phyloP scores from a whole-genome alignment of 2,888 invertebrate genomes.

The Maniola hyperantus region DNA sequence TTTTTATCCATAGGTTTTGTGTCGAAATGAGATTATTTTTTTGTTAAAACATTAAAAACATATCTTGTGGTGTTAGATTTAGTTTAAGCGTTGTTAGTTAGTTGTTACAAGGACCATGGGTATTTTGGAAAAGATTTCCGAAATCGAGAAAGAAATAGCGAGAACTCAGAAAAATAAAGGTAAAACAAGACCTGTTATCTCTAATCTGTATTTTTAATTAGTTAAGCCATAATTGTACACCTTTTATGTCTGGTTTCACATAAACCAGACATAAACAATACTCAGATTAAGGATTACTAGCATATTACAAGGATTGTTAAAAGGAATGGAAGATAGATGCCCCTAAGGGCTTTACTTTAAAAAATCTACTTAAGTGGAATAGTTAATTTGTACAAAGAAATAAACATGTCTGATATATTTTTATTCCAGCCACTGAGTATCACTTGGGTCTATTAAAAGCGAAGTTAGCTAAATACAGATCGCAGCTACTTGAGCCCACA shows the following conservation, averaged over 20 bases:
- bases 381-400: neutral
- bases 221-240: no score
- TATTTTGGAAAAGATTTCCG: constrained; percentile 98
- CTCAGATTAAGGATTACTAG: no score
- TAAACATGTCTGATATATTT: neutral
- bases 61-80: constrained; percentile 25
- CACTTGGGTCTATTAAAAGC: constrained; percentile 99
- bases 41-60: constrained; percentile 24
- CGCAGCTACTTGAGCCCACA: constrained; percentile 96
- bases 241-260: no score
- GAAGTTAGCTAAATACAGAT: constrained; percentile 96
- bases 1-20: constrained; percentile 1
- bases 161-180: constrained; percentile 99
- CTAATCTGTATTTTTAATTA: neutral
- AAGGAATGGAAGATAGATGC: no score
- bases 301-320: no score
- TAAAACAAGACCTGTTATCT: constrained; percentile 53
- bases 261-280: no score
- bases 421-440: constrained; percentile 95
- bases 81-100: constrained; percentile 28
- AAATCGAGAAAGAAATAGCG: constrained; percentile 99
- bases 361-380: no score
- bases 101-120: constrained; percentile 87
- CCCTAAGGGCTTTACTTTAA: no score
- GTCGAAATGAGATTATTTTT: constrained; percentile 36